Evolutionary conservation across 1,140 invertebrate species (phyloP), one percentile per base, ranked within the genome.

Genomic region (Rhagoletis zephyria): DNA sequence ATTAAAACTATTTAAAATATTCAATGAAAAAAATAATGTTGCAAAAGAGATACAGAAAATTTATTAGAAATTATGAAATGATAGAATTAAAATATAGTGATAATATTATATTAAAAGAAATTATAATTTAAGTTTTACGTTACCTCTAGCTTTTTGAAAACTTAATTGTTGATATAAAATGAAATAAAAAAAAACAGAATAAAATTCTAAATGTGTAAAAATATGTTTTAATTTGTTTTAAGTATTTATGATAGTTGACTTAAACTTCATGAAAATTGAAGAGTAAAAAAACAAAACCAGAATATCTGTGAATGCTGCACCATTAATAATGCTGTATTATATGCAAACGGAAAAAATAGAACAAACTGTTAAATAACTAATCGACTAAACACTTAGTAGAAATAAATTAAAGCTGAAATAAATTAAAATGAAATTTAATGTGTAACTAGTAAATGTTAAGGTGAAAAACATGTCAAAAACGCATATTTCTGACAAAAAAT

Each of bases 261-360:
- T 74, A 42, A 74, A 74, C 7, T 45, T 67, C 65, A 40, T 74
- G 40, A 74, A 5, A 74, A 45, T 74, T 45, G 16, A 74, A 74
- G 14, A 74, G 12, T 16, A 48, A 74, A 74, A 16, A 48, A 74
- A 48, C 16, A 48, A 45, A 74, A 5, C 67, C 67, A 48, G 67
- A 74, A 74, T 45, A 74, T 74, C 67, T 74, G 67, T 74, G 67
- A 74, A 74, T 74, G 67, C 67, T 74, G 67, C 67, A 74, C 67
- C 67, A 74, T 74, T 45, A 74, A 74, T 16, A 74, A 74, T 45
- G 16, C 45, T 74, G 42, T 74, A 48, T 48, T 74, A 74, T 74
- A 74, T 74, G 42, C 42, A 48, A 74, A 74, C 12, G 14, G 45
- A 74, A 74, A 74, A 74, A 74, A 45, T 19, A 70, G 10, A 70